These are phyloP conservation scores for Ptychobarbus kaznakovi DNA, from an alignment of 2,797 vertebrate species.

Conservation along the genomic window DNA sequence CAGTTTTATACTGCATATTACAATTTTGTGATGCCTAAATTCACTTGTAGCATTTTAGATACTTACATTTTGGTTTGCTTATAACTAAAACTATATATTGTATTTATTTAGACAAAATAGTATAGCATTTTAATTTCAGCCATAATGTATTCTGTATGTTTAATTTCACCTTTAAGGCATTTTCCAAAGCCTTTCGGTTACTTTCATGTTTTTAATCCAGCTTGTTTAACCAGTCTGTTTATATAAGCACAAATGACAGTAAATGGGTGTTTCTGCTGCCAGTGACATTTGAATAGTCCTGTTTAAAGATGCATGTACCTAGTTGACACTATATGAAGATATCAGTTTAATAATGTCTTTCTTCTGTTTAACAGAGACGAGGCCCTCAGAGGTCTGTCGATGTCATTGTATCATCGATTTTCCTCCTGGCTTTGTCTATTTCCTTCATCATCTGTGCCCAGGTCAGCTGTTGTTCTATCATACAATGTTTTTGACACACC, in stretches of 20 bases:
- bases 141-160: not conserved
- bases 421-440: constrained; percentile 92
- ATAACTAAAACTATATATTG: not conserved
- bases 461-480: constrained; percentile 77
- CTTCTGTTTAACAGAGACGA: constrained; percentile 82
- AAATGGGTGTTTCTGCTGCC: not conserved
- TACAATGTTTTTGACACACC: not conserved
- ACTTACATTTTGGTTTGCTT: not conserved
- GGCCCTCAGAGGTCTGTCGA: constrained; percentile 97
- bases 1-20: not conserved
- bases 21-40: not conserved
- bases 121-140: not conserved
- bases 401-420: constrained; percentile 95
- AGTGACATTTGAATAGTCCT: not conserved
- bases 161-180: not conserved
- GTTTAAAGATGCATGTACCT: not conserved
- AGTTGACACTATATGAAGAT: not conserved
- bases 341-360: not conserved
- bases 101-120: not conserved
- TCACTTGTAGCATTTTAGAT: not conserved
- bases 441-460: constrained; percentile 96
- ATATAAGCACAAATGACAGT: not conserved
- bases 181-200: not conserved
- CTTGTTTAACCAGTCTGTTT: constrained; percentile 4
- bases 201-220: not conserved